Evolutionary conservation across 2,888 invertebrate species (phyloP).

Genomic region (Parasteatoda lunata): DNA sequence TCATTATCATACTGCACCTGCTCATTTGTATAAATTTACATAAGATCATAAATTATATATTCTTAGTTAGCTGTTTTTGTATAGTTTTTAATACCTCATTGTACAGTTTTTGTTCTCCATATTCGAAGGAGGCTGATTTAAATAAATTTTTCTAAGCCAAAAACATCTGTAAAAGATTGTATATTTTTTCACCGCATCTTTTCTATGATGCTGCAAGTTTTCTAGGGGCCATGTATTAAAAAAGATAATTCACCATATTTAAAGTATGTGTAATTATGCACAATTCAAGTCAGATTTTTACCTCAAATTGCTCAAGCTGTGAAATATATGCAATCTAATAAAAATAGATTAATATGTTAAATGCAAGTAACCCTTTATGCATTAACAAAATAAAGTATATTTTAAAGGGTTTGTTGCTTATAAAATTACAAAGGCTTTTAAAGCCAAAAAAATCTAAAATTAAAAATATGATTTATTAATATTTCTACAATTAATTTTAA

Average conservation of each 20-base stretch:
- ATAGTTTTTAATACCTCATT: constrained; percentile 44
- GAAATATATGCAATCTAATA: too few species aligned
- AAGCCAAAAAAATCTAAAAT: too few species aligned
- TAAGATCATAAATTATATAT: neutral
- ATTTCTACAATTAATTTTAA: too few species aligned
- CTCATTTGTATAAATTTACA: constrained; percentile 31
- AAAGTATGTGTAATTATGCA: constrained; percentile 29
- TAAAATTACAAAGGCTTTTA: too few species aligned
- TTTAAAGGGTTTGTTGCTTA: too few species aligned
- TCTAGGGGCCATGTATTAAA: constrained; percentile 49
- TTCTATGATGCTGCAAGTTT: constrained; percentile 38
- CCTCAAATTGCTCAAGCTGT: constrained; percentile 21
- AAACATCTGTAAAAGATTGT: constrained; percentile 25
- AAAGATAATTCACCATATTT: constrained; percentile 37
- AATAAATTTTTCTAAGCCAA: constrained; percentile 42
- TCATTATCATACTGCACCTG: constrained; percentile 13
- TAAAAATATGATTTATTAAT: too few species aligned
- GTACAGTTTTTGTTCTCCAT: constrained; percentile 39
- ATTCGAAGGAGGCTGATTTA: constrained; percentile 22
- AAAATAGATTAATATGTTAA: too few species aligned
- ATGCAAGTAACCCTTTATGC: too few species aligned
- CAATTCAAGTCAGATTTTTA: constrained; percentile 46
- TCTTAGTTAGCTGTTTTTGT: constrained; percentile 24
- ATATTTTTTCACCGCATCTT: constrained; percentile 57
- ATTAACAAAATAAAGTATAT: too few species aligned